These are phyloP conservation scores for Netelia fuscicornis DNA, from an alignment of 2,888 invertebrate genomes.

Conservation along the genomic window DNA sequence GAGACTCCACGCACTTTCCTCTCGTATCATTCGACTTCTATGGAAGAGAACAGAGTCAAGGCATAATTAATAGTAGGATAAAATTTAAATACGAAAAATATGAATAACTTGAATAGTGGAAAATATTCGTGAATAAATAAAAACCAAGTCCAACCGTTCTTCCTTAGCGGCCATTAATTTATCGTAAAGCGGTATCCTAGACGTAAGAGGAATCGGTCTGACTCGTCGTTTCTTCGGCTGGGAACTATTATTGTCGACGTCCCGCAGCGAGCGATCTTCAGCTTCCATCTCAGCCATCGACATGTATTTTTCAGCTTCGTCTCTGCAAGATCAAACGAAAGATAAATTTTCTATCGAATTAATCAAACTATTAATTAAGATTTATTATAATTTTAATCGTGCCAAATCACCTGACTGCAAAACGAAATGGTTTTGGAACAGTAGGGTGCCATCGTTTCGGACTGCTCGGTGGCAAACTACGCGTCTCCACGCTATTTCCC, in stretches of 20 bases:
- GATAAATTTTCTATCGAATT: no score
- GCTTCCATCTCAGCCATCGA: slow-evolving; percentile 84
- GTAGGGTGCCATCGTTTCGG: slow-evolving; percentile 85
- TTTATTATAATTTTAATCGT: not conserved
- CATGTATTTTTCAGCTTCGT: slow-evolving; percentile 88
- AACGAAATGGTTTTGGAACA: slow-evolving; percentile 89
- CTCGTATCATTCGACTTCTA: slow-evolving; percentile 82
- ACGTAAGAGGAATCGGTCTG: slow-evolving; percentile 89
- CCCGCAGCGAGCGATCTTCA: slow-evolving; percentile 61
- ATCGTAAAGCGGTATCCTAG: slow-evolving; percentile 90
- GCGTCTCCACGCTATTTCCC: slow-evolving; percentile 81
- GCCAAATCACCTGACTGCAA: slow-evolving; percentile 88
- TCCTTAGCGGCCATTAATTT: slow-evolving; percentile 91
- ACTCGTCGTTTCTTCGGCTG: slow-evolving; percentile 87
- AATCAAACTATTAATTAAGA: not conserved
- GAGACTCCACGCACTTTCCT: slow-evolving; percentile 81
- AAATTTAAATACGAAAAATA: slow-evolving; percentile 22
- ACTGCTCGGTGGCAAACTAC: slow-evolving; percentile 79
- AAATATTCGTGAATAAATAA: slow-evolving; percentile 13
- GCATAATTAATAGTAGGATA: not conserved
- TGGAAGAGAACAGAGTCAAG: not conserved
- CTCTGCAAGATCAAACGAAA: slow-evolving; percentile 84
- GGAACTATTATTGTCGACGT: slow-evolving; percentile 71
- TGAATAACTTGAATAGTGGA: slow-evolving; percentile 4
- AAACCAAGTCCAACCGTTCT: slow-evolving; percentile 86